Conservation (phyloP, 2,797 vertebrate species). For the Buceros bicornis region DNA sequence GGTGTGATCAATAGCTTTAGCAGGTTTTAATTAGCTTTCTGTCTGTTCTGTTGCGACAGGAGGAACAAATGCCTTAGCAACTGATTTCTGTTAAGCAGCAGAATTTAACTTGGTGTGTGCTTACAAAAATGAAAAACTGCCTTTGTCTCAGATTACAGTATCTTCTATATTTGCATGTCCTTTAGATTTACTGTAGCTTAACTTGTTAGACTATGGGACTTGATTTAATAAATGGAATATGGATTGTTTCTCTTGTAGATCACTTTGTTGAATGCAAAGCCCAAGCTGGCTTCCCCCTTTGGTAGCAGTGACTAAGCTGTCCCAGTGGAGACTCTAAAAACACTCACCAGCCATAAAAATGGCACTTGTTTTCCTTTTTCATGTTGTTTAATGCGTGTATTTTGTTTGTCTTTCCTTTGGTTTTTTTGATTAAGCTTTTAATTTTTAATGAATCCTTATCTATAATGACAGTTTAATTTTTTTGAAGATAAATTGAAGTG, state of each 20-base stretch:
- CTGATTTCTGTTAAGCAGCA: not conserved
- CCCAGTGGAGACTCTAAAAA: not conserved
- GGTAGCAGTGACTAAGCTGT: not conserved
- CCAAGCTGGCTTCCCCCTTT: not conserved
- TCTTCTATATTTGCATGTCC: not conserved
- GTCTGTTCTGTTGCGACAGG: not conserved
- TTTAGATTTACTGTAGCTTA: not conserved
- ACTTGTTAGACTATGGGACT: not conserved
- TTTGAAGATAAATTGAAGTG: not conserved
- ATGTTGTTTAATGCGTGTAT: not conserved
- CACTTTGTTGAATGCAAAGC: not conserved
- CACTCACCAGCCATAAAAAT: not conserved
- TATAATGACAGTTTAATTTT: not conserved
- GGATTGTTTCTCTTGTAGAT: not conserved
- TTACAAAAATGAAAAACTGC: not conserved
- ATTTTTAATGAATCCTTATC: not conserved
- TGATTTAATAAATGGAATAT: not conserved
- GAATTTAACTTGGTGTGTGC: not conserved
- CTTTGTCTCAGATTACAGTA: not conserved
- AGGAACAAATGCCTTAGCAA: not conserved
- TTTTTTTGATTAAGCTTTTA: not conserved
- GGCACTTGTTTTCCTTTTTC: not conserved
- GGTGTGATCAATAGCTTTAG: not conserved
- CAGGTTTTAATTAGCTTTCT: not conserved
- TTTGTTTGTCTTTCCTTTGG: not conserved